Evolutionary conservation across 2,113 vertebrate genomes (phyloP), one percentile per base, ranked within the genome.

Genomic region (Dermatemys mawii): DNA sequence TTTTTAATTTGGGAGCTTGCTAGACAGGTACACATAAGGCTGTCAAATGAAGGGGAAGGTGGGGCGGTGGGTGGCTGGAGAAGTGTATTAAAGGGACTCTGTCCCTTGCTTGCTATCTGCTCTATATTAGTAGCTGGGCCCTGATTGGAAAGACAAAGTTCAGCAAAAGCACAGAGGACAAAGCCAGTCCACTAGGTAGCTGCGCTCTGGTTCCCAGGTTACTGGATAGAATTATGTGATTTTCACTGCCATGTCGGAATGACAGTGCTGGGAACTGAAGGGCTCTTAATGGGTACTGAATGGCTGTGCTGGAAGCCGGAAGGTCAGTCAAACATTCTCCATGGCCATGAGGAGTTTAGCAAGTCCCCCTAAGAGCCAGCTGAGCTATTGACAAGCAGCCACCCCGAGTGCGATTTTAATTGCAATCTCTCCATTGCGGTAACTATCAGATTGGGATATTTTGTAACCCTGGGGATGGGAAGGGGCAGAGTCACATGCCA

Each of bases 21-120:
- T 51, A 73, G 89, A 12, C 93, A 96, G 96, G 96, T 94, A 86
- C 81, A 89, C 92, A 90, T 94, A 89, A 92, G 95, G 89, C 89
- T 38, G 87, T n/a, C 84, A 86, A 51, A 67, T 22, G 50, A 67
- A 89, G 35, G 78, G 7, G 67, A 67, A 27, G 41, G 6, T 49
- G 11, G 49, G 27, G 24, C 46, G 54, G 55, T 11, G 19, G 2
- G 55, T 10, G 48, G 7, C 1, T 2, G 91, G 84, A 75, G 78
- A 11, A 78, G 49, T 19, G 80, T 44, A 46, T 79, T 78, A n/a
- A 76, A 55, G 2, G 79, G 60, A 78, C 7, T 48, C 54, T 12
- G 9, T 55, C 79, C 83, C 8, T 26, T 78, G 86, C 86, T 83
- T 80, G 70, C 9, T 14, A 1, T 11, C 67, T 4, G 53, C 83